Evolutionary conservation across 2,113 vertebrate genomes (phyloP).

Genomic region (Cnemophilus loriae): DNA sequence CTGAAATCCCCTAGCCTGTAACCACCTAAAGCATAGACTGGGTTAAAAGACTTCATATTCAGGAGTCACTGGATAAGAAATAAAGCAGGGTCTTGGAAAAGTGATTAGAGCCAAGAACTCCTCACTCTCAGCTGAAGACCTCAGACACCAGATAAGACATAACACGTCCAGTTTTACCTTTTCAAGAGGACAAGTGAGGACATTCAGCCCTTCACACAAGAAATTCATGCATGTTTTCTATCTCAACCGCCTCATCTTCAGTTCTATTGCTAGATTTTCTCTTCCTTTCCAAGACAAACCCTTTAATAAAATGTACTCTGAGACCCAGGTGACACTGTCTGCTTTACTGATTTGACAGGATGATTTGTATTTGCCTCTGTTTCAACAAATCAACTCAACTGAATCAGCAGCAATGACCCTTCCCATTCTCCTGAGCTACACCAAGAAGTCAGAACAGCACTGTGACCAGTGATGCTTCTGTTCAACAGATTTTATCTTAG

Average conservation of each 20-base stretch:
- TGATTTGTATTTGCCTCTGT: background rate
- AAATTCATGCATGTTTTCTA: background rate
- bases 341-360: background rate
- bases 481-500: background rate
- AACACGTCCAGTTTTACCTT: background rate
- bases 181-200: background rate
- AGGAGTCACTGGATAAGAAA: background rate
- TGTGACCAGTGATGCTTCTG: background rate
- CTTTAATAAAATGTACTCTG: background rate
- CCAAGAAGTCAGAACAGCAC: background rate
- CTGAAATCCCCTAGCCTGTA: background rate
- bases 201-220: background rate
- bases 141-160: background rate
- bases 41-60: background rate
- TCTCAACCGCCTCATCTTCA: background rate
- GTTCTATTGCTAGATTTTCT: background rate
- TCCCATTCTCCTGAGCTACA: background rate
- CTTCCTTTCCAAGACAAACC: background rate
- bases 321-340: background rate
- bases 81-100: background rate
- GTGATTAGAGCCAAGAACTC: background rate
- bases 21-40: background rate
- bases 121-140: background rate
- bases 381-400: background rate
- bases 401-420: background rate